Evolutionary conservation across 1,140 invertebrate species (phyloP).

Genomic region (Dendroctonus valens): DNA sequence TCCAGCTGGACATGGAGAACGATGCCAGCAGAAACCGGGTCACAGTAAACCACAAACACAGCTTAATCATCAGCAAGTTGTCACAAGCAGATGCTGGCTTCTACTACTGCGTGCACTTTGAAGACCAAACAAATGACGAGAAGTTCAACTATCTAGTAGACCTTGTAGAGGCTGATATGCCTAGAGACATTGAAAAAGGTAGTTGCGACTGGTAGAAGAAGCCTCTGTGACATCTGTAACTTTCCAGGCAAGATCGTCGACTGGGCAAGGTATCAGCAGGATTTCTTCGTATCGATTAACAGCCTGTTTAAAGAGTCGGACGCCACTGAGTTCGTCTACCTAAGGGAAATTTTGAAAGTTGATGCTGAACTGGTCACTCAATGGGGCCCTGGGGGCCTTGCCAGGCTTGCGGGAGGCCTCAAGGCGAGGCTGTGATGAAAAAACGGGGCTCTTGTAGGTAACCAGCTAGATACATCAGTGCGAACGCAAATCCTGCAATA

Average conservation of each 20-base stretch:
- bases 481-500: constrained; percentile 24
- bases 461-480: not conserved
- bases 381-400: constrained; percentile 48
- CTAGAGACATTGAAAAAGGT: constrained; percentile 16
- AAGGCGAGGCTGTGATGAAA: constrained; percentile 42
- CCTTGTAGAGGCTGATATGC: constrained; percentile 26
- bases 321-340: constrained; percentile 40
- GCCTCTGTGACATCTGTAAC: not conserved
- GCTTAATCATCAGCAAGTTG: constrained; percentile 52
- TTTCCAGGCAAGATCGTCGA: constrained; percentile 50
- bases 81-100: constrained; percentile 50
- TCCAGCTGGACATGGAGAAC: constrained; percentile 53
- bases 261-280: constrained; percentile 54
- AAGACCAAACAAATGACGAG: constrained; percentile 51
- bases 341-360: constrained; percentile 43
- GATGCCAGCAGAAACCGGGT: constrained; percentile 51
- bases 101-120: constrained; percentile 54
- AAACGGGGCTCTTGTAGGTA: constrained; percentile 44
- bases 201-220: not conserved
- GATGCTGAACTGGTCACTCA: constrained; percentile 45
- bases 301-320: constrained; percentile 41
- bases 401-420: constrained; percentile 45
- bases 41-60: constrained; percentile 49
- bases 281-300: constrained; percentile 50
- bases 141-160: constrained; percentile 57